Base-by-base conservation (phyloP, 2,113 vertebrate genomes). In the Epinephelus cyanopodus region DNA sequence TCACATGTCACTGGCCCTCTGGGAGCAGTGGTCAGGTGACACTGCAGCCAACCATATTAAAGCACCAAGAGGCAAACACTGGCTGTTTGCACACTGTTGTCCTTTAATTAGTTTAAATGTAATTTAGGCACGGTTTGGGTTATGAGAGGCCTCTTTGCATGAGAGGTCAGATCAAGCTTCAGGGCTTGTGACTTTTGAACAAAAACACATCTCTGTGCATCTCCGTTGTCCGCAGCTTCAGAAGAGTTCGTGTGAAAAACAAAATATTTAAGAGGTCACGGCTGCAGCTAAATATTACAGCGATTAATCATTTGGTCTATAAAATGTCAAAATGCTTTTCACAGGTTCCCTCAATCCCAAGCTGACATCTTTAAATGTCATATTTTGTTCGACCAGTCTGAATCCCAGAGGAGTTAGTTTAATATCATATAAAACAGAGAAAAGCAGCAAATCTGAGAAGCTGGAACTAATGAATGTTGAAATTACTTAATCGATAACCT, bases 11-110 rank as follows among this genome's bases (percentile, higher is more conserved):
- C 67, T 17, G 61, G 57, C 70, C 85, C 80, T 87, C 61, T 70
- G 79, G 77, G 85, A 78, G 48, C 33, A 15, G 14, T 63, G 3
- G 74, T 93, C 91, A 93, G 89, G 90, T 93, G 93, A 94, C 87
- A 23, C 45, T 50, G 57, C 61, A 53, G 80, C 81, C 64, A 84
- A 81, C 61, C 63, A 88, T 72, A 90, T 90, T 67, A 90, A 87
- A 84, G 65, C 73, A 74, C 78, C 60, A 6, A 82, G 77, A 61
- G 77, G 79, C 83, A 83, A 76, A 79, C 69, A 66, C 60, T 58
- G 89, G 58, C 52, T 77, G 79, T 83, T 74, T 83, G 71, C 74
- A 67, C 60, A 57, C 76, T 39, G 45, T 71, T 74, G 72, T 83
- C 54, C 50, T 52, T 75, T 80, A 77, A 90, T 93, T 89, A 91